These are phyloP conservation scores for Phrynosoma blainvillii DNA, from an alignment of 2,113 vertebrate species.

Conservation along the genomic window DNA sequence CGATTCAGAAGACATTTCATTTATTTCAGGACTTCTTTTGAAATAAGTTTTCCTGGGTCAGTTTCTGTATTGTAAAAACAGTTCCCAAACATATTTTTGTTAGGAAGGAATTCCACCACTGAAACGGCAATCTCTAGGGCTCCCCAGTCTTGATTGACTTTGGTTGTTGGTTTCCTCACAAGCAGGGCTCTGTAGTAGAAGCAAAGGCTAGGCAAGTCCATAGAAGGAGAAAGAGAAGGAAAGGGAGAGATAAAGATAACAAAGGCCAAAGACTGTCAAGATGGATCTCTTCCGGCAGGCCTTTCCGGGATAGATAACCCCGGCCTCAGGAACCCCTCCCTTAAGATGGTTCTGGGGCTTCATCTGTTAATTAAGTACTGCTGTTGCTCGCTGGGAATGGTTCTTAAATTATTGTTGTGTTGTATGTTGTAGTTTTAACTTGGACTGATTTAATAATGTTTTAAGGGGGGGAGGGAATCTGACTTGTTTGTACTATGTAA, in stretches of 20 bases:
- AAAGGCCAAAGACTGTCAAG: too few species aligned
- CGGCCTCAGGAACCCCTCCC: too few species aligned
- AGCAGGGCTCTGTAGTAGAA: not conserved
- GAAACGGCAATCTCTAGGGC: not conserved
- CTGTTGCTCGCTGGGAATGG: too few species aligned
- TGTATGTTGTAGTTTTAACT: too few species aligned
- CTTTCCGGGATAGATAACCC: too few species aligned
- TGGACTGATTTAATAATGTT: too few species aligned
- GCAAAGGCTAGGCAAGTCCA: not conserved
- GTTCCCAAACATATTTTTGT: not conserved
- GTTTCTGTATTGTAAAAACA: not conserved
- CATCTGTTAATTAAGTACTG: too few species aligned
- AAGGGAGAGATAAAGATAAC: not conserved
- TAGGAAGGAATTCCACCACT: not conserved
- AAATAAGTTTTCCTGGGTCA: not conserved
- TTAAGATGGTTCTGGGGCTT: too few species aligned
- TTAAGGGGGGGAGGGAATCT: too few species aligned
- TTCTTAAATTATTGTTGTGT: too few species aligned
- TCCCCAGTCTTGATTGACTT: not conserved
- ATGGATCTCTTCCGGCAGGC: too few species aligned
- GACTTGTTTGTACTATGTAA: too few species aligned
- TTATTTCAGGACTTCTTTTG: not conserved
- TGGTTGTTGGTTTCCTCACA: not conserved
- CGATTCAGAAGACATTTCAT: not conserved
- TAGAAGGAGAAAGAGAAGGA: not conserved